Evolutionary conservation across 92 coral and sea anemone genomes (phyloP).

Genomic region (Epizoanthus fatuus): DNA sequence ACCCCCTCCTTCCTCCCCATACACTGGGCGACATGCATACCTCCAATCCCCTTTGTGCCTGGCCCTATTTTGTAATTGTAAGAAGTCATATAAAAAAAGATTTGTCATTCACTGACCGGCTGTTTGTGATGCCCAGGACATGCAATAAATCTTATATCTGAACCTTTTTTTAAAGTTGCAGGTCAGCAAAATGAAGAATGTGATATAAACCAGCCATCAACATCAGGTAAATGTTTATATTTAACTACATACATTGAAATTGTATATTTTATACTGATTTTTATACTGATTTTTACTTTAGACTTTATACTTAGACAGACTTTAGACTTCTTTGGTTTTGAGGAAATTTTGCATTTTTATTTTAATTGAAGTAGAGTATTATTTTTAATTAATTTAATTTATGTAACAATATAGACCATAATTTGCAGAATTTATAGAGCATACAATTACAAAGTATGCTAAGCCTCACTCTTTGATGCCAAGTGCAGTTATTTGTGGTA

Average conservation of each 20-base stretch:
- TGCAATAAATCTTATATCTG: conserved; percentile 11
- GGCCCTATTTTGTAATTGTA: no score
- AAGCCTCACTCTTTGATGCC: conserved; percentile 18
- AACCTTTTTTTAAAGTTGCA: conserved; percentile 32
- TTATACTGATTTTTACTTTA: background rate
- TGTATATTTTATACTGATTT: conserved; percentile 16
- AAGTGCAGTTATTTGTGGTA: conserved; percentile 20
- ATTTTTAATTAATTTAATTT: conserved; percentile 15
- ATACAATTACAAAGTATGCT: background rate
- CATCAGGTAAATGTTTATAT: conserved; percentile 35
- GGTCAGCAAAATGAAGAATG: conserved; percentile 27
- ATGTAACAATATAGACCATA: conserved; percentile 22
- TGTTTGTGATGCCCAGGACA: background rate
- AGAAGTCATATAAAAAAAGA: no score
- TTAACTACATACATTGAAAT: conserved; percentile 21
- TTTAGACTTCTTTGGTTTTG: no score
- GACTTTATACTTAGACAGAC: no score
- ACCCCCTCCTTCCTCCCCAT: no score
- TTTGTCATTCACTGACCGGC: no score
- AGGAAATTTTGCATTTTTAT: background rate
- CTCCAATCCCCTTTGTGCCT: no score
- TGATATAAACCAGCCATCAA: conserved; percentile 33
- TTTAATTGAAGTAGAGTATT: conserved; percentile 13
- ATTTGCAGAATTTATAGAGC: background rate
- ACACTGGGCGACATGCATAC: no score